phyloP scores from a whole-genome alignment of 2,888 invertebrate species.

The Chrysolina haemoptera region DNA sequence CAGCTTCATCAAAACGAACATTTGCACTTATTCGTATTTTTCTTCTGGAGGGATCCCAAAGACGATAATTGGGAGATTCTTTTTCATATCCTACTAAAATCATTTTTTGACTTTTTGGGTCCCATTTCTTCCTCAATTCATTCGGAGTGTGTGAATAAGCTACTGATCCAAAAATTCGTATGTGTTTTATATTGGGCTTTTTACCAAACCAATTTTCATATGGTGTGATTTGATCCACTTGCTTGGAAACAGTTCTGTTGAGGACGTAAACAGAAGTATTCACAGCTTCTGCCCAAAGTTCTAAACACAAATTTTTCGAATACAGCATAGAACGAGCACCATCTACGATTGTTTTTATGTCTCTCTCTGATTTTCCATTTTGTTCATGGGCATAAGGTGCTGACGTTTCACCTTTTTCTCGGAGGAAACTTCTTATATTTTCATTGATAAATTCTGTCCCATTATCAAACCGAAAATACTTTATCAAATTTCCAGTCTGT shows the following conservation, averaged over 20 bases:
- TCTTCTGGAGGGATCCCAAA: too few relatives aligned
- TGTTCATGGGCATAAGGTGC: not conserved
- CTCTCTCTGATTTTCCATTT: not conserved
- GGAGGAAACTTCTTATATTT: not conserved
- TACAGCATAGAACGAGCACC: not conserved
- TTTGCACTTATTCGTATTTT: not conserved
- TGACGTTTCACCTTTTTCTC: not conserved
- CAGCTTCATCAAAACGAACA: not conserved
- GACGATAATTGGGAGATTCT: too few relatives aligned
- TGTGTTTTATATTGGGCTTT: conserved; percentile 27
- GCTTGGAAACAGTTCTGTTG: not conserved
- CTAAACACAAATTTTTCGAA: not conserved
- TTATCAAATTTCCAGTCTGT: conserved; percentile 1
- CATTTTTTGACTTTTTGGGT: not conserved
- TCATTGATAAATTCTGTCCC: not conserved
- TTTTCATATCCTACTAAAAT: not conserved
- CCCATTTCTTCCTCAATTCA: not conserved
- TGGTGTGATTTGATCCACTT: not conserved
- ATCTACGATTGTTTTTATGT: not conserved
- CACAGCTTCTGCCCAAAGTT: not conserved
- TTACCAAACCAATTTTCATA: conserved; percentile 16
- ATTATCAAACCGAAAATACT: not conserved
- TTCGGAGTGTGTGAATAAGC: conserved; percentile 1
- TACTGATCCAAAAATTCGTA: conserved; percentile 20
- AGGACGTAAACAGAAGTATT: not conserved